Evolutionary conservation across 2,113 vertebrate genomes (phyloP).

Genomic region (Lophotis ruficrista): DNA sequence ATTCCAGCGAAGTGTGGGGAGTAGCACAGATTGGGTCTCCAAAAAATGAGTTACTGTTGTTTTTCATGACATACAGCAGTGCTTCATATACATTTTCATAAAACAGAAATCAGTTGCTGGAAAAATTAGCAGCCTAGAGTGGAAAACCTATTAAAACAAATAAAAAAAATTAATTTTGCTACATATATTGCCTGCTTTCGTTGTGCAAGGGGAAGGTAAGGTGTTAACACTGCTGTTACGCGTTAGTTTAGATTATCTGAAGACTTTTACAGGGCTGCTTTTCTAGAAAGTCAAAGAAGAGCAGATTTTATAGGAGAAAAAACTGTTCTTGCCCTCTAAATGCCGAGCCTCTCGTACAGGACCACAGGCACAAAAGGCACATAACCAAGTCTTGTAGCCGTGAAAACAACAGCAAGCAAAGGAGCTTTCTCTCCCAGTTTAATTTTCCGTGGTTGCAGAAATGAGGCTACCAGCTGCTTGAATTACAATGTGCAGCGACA

Average conservation of each 20-base stretch:
- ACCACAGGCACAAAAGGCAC: background rate
- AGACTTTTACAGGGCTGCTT: background rate
- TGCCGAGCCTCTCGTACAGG: background rate
- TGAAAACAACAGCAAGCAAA: background rate
- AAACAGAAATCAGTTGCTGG: background rate
- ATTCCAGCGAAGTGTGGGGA: background rate
- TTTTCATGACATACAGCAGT: background rate
- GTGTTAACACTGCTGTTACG: background rate
- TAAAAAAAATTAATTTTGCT: background rate
- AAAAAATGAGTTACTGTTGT: background rate
- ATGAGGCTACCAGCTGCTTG: slow-evolving; percentile 42
- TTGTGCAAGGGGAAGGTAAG: background rate
- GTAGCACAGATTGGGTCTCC: background rate
- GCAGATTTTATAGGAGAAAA: background rate
- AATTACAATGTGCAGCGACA: slow-evolving; percentile 19
- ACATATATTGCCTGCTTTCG: background rate
- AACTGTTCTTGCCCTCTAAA: background rate
- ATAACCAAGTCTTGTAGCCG: background rate
- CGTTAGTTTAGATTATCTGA: background rate
- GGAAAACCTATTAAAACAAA: background rate
- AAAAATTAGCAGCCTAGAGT: background rate
- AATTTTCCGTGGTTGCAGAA: slow-evolving; percentile 17
- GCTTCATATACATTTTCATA: background rate
- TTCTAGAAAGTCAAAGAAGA: background rate
- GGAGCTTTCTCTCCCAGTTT: slow-evolving; percentile 26